phyloP scores from a whole-genome alignment of 2,888 invertebrate species.

The Dryobotodes eremita region DNA sequence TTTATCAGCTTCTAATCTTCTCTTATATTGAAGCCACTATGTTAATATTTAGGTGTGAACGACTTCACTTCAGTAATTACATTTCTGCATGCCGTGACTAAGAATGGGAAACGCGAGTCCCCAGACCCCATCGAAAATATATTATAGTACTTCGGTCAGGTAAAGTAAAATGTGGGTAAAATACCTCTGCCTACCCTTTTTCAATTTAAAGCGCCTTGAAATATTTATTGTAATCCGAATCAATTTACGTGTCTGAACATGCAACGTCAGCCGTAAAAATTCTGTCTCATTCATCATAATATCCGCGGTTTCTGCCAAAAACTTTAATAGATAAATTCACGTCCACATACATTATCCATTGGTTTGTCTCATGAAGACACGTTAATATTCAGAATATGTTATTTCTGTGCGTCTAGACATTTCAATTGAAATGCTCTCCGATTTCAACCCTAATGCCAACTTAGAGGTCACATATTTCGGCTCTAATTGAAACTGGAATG shows the following conservation, averaged over 20 bases:
- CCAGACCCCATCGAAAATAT: not conserved
- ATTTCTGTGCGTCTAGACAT: conserved; percentile 31
- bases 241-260: conserved; percentile 1
- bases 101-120: not conserved
- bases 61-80: not conserved
- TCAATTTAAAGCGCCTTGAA: not conserved
- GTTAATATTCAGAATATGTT: conserved; percentile 24
- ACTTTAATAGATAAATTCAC: conserved; percentile 17
- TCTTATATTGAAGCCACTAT: not conserved
- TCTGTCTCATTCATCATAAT: conserved; percentile 4
- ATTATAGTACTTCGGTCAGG: not conserved
- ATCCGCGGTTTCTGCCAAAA: conserved; percentile 5
- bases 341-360: conserved; percentile 14
- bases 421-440: conserved; percentile 44
- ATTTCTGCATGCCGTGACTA: not conserved
- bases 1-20: not conserved
- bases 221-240: not conserved
- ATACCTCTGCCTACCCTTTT: not conserved
- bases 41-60: not conserved
- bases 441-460: conserved; percentile 44
- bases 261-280: not conserved
- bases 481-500: conserved; percentile 54
- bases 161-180: conserved; percentile 1
- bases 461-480: conserved; percentile 40
- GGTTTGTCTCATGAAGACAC: not conserved